A percentile compares a stretch with the other conserved stretches of the same genome.
phyloP scores from a whole-genome alignment of 2,888 invertebrate genomes.

The Drosophila quinaria region DNA sequence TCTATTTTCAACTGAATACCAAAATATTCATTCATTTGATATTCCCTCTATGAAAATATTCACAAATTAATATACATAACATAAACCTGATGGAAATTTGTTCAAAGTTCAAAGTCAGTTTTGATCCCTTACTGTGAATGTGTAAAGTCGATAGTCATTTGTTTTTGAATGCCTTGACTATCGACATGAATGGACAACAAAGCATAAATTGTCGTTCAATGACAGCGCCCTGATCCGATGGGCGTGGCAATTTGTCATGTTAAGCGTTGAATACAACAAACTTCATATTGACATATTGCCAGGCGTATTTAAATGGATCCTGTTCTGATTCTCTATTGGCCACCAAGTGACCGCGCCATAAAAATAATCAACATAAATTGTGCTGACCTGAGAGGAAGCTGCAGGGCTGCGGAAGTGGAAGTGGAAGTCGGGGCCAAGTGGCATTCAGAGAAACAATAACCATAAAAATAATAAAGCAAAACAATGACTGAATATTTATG shows the following conservation, averaged over 20 bases:
- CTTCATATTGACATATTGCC: constrained; percentile 71
- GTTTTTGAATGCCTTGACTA: constrained; percentile 6
- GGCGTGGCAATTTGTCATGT: constrained; percentile 76
- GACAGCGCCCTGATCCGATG: constrained; percentile 49
- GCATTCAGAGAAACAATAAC: constrained; percentile 70
- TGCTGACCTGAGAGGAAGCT: constrained; percentile 24
- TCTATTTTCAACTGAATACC: background rate
- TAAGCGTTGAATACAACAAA: constrained; percentile 65
- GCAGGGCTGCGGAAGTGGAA: constrained; percentile 3
- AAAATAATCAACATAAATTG: constrained; percentile 81
- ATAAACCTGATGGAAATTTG: constrained; percentile 2
- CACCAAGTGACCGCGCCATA: constrained; percentile 78
- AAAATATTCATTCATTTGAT: background rate
- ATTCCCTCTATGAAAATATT: constrained; percentile 2
- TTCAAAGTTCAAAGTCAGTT: constrained; percentile 6
- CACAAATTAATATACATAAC: background rate
- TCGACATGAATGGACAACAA: constrained; percentile 3
- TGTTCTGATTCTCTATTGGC: constrained; percentile 69
- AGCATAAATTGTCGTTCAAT: constrained; percentile 70
- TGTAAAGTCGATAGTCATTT: constrained; percentile 13
- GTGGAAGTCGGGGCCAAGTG: constrained; percentile 10
- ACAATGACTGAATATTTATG: constrained; percentile 78
- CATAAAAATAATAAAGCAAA: constrained; percentile 81
- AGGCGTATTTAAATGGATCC: constrained; percentile 66
- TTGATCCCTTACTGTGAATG: constrained; percentile 8